Evolutionary conservation across 2,113 vertebrate species (phyloP).

Genomic region (Erpornis zantholeuca): DNA sequence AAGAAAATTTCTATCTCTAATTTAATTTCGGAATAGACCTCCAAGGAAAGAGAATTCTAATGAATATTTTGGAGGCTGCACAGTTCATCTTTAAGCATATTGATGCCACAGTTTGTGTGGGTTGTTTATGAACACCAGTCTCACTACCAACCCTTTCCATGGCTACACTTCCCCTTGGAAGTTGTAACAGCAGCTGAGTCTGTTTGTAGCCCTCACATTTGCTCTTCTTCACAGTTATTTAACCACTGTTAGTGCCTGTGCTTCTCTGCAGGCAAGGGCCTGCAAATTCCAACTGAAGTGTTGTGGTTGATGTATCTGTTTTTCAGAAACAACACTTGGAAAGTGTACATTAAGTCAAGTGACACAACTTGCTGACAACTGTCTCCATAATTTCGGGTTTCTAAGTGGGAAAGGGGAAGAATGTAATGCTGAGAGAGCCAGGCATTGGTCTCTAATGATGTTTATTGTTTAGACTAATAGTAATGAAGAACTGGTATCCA

Average conservation of each 20-base stretch:
- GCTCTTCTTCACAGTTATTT: background rate
- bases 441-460: background rate
- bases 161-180: background rate
- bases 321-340: background rate
- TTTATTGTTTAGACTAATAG: background rate
- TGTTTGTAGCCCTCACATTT: background rate
- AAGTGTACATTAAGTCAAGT: background rate
- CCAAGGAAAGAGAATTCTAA: background rate
- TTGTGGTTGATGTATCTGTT: background rate
- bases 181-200: background rate
- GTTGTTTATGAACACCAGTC: background rate
- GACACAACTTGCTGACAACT: background rate
- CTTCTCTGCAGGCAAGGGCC: background rate
- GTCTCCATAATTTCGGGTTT: background rate
- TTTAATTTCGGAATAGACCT: background rate
- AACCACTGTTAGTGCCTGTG: background rate
- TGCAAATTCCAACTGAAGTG: background rate
- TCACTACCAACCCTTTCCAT: background rate
- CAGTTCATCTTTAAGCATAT: background rate
- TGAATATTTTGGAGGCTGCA: background rate
- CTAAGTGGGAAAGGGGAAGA: background rate
- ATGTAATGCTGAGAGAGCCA: background rate
- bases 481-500: background rate
- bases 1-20: background rate
- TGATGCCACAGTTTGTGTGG: background rate